phyloP scores from a whole-genome alignment of 2,113 vertebrate species.

The Erinaceus europaeus region DNA sequence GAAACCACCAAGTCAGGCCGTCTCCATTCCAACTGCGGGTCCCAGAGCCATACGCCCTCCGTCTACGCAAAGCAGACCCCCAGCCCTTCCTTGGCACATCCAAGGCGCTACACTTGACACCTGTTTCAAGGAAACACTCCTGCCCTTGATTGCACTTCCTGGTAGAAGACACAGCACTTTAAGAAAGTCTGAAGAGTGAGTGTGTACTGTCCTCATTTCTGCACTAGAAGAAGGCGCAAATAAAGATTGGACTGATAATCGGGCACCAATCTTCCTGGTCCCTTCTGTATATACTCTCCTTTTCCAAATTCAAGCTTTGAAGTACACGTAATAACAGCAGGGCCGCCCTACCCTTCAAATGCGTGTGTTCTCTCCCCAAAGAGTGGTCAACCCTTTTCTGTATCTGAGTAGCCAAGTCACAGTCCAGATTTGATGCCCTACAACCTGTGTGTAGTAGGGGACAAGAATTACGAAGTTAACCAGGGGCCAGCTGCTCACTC shows the following conservation, averaged over 20 bases:
- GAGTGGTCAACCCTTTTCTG: not conserved
- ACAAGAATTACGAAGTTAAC: no score
- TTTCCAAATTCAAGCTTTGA: not conserved
- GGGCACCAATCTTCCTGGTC: no score
- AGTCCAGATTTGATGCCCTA: not conserved
- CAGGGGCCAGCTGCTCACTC: no score
- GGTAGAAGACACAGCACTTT: not conserved
- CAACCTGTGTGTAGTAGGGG: no score
- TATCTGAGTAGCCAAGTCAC: not conserved
- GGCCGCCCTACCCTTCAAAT: not conserved
- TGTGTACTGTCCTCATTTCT: no score
- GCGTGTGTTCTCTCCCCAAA: not conserved
- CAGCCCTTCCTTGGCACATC: not conserved
- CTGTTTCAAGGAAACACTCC: not conserved
- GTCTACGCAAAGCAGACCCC: not conserved
- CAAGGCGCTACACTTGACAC: not conserved
- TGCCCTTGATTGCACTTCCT: not conserved
- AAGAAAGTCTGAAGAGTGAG: not conserved
- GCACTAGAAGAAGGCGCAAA: not conserved
- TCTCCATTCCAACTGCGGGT: not conserved
- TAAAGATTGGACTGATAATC: not conserved
- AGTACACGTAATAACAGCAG: not conserved
- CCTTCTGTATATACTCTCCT: not conserved
- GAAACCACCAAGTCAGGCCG: not conserved
- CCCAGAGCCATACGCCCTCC: not conserved